Evolutionary conservation across 2,888 invertebrate genomes (phyloP).

Genomic region (Trypoxylon attenuatum): DNA sequence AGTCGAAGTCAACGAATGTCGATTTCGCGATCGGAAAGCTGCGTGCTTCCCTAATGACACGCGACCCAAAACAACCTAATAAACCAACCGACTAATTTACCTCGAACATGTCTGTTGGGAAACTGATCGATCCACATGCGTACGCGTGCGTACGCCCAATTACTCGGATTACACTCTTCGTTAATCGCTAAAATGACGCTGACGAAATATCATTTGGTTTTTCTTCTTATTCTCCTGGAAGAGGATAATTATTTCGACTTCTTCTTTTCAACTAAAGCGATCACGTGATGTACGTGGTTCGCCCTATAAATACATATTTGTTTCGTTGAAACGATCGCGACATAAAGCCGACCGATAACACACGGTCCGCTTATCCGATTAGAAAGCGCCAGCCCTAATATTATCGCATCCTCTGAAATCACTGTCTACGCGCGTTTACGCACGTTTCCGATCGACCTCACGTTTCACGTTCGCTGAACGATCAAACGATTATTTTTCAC

Average conservation of each 20-base stretch:
- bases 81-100: conserved; percentile 30
- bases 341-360: conserved; percentile 11
- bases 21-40: conserved; percentile 27
- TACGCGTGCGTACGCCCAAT: conserved; percentile 39
- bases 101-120: conserved; percentile 25
- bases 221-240: too few relatives aligned
- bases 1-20: conserved; percentile 26
- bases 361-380: background rate
- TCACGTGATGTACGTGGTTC: too few relatives aligned
- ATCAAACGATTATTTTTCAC: too few relatives aligned
- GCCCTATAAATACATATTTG: too few relatives aligned
- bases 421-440: background rate
- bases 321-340: conserved; percentile 8
- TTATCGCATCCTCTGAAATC: background rate
- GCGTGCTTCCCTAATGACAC: conserved; percentile 13
- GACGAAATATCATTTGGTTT: too few relatives aligned
- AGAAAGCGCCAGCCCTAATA: background rate
- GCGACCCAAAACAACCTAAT: conserved; percentile 21
- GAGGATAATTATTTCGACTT: too few relatives aligned
- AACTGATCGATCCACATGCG: conserved; percentile 36
- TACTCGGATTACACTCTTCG: too few relatives aligned
- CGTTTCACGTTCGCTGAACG: too few relatives aligned
- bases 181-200: too few relatives aligned
- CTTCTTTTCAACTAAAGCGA: too few relatives aligned
- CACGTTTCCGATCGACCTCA: background rate